Evolutionary conservation across 2,888 invertebrate genomes (phyloP), one percentile per base, ranked within the genome.

Genomic region (Strigamia maritima): DNA sequence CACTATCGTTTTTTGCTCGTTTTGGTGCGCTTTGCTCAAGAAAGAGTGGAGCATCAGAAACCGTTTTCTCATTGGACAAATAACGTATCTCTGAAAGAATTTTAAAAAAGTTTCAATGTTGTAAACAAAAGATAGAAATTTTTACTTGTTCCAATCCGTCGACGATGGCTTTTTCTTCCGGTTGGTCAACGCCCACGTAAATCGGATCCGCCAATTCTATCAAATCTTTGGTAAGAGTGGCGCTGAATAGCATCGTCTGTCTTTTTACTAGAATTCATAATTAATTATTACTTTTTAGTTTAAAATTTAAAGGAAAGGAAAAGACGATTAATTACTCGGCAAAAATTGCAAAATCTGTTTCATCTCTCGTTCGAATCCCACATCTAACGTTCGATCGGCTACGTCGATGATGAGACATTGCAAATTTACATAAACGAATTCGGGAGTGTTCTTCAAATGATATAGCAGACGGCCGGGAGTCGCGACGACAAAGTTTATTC

Each of bases 171-270:
- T 83, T 82, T 2, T 86, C 86, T 10, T 84, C 8, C 93, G 89
- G 83, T n/a, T 97, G 97, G 85, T 97, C 95, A 0, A 98, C 95
- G 10, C 97, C 98, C 4, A 98, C 93, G 87, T 96, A 96, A 35
- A 97, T 88, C 0, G 97, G 97, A 85, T 97, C 95, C 83, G 94
- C 94, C 76, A 98, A 87, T 54, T 94, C 92, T 86, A 98, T 94
- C 0, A 93, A 96, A 87, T 96, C 96, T 83, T 93, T 90, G 0
- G 96, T 95, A 84, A 95, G 93, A 0, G 98, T 98, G 0, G 98
- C 98, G 85, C 97, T 97, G 87, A 99, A 98, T 80, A 98, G 85
- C 95, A 98, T 97, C 0, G 98, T 98, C 88, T 98, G 97, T 77
- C 98, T 90, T 54, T 92, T 90, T 88, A 95, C 96, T 96, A 84